phyloP scores from a whole-genome alignment of 37 sponge, comb jelly and placozoan genomes.

The Bolinopsis microptera region DNA sequence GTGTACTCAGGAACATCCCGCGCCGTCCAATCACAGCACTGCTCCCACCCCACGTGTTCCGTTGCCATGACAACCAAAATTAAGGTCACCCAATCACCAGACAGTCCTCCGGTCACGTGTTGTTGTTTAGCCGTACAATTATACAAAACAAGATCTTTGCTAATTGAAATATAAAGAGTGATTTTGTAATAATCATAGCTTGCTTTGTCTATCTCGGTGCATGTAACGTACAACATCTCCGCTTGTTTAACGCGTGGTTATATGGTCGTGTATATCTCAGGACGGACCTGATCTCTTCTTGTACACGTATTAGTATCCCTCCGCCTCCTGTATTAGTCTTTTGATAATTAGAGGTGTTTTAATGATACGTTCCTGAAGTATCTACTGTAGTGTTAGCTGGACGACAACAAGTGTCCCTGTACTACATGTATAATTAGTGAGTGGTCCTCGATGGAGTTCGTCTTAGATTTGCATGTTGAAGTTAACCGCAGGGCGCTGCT shows the following conservation, averaged over 20 bases:
- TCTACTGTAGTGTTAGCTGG: no score
- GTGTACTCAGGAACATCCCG: not conserved
- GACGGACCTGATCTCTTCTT: no score
- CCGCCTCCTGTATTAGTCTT: no score
- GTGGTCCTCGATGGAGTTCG: no score
- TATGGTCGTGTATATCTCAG: no score
- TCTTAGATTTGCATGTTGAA: not conserved
- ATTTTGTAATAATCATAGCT: conserved; percentile 56
- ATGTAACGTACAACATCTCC: not conserved
- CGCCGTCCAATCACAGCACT: not conserved
- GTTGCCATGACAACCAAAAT: not conserved
- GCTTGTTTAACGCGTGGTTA: not conserved
- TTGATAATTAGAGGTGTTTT: no score
- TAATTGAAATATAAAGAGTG: conserved; percentile 55
- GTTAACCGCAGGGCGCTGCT: no score
- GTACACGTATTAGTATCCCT: no score
- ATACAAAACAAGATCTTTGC: conserved; percentile 59
- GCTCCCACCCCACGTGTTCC: not conserved
- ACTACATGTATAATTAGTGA: no score
- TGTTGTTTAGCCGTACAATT: conserved; percentile 46
- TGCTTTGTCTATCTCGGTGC: not conserved
- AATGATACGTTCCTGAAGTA: no score
- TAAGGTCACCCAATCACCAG: not conserved
- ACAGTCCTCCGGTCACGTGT: not conserved
- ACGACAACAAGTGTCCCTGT: no score